phyloP scores from a whole-genome alignment of 1,140 invertebrate species.

The Stenopsyche tienmushanensis region DNA sequence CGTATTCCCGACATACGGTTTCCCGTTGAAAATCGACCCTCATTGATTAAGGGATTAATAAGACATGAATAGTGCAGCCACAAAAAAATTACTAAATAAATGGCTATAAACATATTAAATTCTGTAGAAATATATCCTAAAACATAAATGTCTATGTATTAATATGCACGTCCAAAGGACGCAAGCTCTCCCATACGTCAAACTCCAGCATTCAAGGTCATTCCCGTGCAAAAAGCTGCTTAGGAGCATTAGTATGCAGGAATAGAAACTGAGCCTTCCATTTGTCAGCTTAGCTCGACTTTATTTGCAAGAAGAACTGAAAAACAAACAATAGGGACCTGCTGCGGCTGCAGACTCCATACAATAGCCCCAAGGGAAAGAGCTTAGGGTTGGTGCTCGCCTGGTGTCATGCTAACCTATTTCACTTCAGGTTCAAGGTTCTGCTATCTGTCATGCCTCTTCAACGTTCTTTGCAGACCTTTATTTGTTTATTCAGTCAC shows the following conservation, averaged over 20 bases:
- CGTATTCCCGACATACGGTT: too few relatives aligned
- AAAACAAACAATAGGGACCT: slow-evolving; percentile 6
- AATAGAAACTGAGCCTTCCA: slow-evolving; percentile 14
- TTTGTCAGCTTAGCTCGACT: slow-evolving; percentile 3
- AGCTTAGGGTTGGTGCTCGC: neutral
- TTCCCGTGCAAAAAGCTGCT: neutral
- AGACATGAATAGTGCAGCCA: too few relatives aligned
- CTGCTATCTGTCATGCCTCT: neutral
- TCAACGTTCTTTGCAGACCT: neutral
- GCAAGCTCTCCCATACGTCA: too few relatives aligned
- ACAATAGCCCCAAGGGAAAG: neutral
- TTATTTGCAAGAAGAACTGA: neutral
- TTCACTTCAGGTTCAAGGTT: slow-evolving; percentile 29
- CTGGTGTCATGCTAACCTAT: slow-evolving; percentile 20
- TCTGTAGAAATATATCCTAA: too few relatives aligned
- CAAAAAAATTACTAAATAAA: too few relatives aligned
- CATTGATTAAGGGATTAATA: too few relatives aligned
- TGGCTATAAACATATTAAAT: too few relatives aligned
- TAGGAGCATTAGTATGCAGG: slow-evolving; percentile 25
- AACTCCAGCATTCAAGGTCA: neutral
- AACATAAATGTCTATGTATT: too few relatives aligned
- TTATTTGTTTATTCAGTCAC: neutral
- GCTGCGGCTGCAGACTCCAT: slow-evolving; percentile 8
- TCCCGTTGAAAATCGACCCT: too few relatives aligned
- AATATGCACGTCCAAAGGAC: too few relatives aligned